Evolutionary conservation across 2,888 invertebrate species (phyloP), one percentile per base, ranked within the genome.

Genomic region (Tricholauxania praeusta): DNA sequence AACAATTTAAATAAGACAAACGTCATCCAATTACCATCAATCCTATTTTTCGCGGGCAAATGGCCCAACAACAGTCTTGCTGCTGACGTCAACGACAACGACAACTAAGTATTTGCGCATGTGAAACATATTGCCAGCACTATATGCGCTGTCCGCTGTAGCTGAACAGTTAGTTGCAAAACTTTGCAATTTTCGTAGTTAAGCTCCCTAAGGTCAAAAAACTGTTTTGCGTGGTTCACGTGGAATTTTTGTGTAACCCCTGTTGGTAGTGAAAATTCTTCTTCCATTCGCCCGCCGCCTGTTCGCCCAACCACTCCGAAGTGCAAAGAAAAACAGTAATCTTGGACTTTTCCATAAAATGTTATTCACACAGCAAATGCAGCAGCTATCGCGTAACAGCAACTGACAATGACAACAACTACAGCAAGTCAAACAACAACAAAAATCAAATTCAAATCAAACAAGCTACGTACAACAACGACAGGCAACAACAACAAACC

Each of bases 391-490:
- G 32, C 63, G 32, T 52, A 69, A 53, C 52, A 57, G 48, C 62
- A 73, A 72, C 59, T 62, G 52, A 75, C 70, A 62, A 72, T 60
- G 73, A 77, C 52, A 66, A 71, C 76, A 70, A 76, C 59, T n/a
- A 14, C 65, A 72, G 52, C 57, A 66, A 62, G 47, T 62, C 39
- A 39, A 39, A 47, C n/a, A 73, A 83, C 79, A 82, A n/a, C n/a
- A 81, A 82, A 81, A 81, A 82, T 81, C 83, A 81, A 82, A 81
- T 83, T 81, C 81, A 82, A 81, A 81, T 81, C 83, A 81, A 81
- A 83, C 82, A 83, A 81, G 28, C 28, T 28, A 28, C 28, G 28
- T 28, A 79, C 72, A 63, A 47, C 65, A 64, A 71, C 72, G 28
- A 22, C 59, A 59, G 47, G 51, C 60, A 64, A 14, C 64, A 64